phyloP scores from a whole-genome alignment of 1,140 invertebrate genomes.

The Drosophila bifasciata region DNA sequence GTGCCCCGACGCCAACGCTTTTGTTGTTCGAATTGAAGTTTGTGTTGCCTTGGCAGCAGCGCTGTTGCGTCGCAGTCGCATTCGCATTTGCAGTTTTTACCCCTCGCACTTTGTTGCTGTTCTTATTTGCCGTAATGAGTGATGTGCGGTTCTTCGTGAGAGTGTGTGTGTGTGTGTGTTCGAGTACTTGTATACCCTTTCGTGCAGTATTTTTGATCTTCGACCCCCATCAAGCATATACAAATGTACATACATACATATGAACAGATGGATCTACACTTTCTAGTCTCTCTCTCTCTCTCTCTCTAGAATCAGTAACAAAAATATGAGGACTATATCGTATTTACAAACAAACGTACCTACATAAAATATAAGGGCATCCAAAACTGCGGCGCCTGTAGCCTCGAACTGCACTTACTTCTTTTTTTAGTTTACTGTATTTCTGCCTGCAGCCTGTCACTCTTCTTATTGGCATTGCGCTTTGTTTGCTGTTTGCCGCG shows the following conservation, averaged over 20 bases:
- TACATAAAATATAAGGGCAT: too few species aligned
- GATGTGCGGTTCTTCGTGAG: background rate
- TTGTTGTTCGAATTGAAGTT: constrained; percentile 13
- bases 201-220: too few species aligned
- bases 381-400: too few species aligned
- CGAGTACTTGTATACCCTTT: too few species aligned
- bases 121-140: constrained; percentile 48
- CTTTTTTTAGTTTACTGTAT: constrained; percentile 5
- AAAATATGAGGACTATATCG: too few species aligned
- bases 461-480: constrained; percentile 52
- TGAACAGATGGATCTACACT: too few species aligned
- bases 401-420: too few species aligned
- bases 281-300: too few species aligned
- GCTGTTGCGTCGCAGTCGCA: constrained; percentile 36
- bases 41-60: constrained; percentile 31
- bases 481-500: constrained; percentile 30
- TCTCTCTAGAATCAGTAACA: too few species aligned
- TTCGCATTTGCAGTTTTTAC: constrained; percentile 14
- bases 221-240: too few species aligned
- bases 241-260: too few species aligned
- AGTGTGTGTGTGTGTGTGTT: constrained; percentile 14
- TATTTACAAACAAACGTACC: too few species aligned
- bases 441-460: constrained; percentile 38
- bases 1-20: background rate
- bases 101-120: constrained; percentile 19